Percentiles rank a stretch among this genome's conserved stretches.
These are phyloP conservation scores for Poecilia picta DNA, from an alignment of 2,797 vertebrate genomes.

Conservation along the genomic window DNA sequence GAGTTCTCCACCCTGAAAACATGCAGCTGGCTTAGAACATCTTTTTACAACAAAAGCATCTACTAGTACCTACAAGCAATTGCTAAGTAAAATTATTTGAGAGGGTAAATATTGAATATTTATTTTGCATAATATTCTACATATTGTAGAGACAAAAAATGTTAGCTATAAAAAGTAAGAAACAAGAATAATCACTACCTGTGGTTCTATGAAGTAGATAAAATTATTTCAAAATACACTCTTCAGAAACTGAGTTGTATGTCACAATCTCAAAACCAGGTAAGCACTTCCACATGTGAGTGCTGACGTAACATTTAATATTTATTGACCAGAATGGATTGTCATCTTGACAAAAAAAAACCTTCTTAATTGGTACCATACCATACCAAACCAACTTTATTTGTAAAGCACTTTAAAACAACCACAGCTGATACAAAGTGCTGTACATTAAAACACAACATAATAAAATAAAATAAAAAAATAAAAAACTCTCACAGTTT, in stretches of 20 bases:
- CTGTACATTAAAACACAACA: too few relatives aligned
- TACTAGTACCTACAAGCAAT: conserved; percentile 18
- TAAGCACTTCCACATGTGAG: background rate
- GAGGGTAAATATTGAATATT: conserved; percentile 24
- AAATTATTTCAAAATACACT: background rate
- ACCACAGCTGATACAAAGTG: too few relatives aligned
- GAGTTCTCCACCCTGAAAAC: conserved; percentile 93
- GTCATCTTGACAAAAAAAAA: background rate
- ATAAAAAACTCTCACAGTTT: too few relatives aligned
- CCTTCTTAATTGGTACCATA: too few relatives aligned
- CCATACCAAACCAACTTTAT: too few relatives aligned
- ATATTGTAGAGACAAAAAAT: background rate
- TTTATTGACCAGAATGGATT: background rate
- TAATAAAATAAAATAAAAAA: too few relatives aligned
- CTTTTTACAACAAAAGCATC: conserved; percentile 4
- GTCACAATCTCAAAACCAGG: background rate
- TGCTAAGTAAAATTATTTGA: background rate
- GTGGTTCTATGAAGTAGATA: background rate
- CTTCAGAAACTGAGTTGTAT: background rate
- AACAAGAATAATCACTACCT: background rate
- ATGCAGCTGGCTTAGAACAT: conserved; percentile 29
- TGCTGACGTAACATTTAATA: background rate
- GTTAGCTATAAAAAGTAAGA: background rate
- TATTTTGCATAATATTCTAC: background rate
- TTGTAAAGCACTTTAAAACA: too few relatives aligned